phyloP scores from a whole-genome alignment of 2,113 vertebrate genomes.

The Accipiter virgatus region DNA sequence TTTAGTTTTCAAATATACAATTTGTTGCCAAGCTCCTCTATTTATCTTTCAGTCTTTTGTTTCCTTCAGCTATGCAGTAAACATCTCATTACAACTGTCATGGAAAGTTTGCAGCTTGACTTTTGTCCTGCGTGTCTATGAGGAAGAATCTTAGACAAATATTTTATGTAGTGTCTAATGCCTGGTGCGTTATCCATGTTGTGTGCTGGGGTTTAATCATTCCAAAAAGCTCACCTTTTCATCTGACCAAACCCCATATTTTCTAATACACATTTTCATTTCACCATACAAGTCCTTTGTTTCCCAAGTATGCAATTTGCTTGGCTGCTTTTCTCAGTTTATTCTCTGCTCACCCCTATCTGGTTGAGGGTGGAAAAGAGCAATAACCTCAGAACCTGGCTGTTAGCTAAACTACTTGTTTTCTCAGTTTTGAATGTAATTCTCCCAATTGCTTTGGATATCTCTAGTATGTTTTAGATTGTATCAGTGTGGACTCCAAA shows the following conservation, averaged over 20 bases:
- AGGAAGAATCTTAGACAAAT: neutral
- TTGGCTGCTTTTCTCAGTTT: neutral
- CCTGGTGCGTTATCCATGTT: neutral
- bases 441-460: neutral
- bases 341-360: neutral
- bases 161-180: neutral
- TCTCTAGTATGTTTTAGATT: neutral
- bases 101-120: neutral
- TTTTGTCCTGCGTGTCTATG: neutral
- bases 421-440: neutral
- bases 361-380: neutral
- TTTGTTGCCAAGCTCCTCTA: neutral
- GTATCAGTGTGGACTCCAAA: neutral
- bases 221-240: neutral
- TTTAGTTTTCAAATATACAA: neutral
- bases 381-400: neutral
- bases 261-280: neutral
- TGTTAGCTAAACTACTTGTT: neutral
- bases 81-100: neutral
- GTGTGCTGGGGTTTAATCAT: neutral
- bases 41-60: neutral
- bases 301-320: neutral
- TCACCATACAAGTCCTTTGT: accelerated
- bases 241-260: neutral
- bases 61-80: neutral